Percentiles rank a stretch among this genome's conserved stretches.
These are phyloP conservation scores for Rhopilema esculentum DNA, from an alignment of 30 jellyfish, hydroid and myxozoan species.

Conservation along the genomic window DNA sequence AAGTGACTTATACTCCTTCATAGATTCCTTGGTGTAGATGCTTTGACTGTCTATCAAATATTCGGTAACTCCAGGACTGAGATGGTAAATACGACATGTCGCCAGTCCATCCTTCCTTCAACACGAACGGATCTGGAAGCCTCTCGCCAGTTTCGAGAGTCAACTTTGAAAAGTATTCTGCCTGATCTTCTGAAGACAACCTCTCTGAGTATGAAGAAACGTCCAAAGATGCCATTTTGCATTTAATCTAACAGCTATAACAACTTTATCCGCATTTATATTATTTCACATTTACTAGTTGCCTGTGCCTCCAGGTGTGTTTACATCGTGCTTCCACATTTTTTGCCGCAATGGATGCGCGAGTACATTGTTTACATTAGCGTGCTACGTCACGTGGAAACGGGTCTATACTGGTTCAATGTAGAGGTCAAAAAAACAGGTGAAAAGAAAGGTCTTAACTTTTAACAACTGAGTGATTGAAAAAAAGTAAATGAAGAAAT, in stretches of 20 bases:
- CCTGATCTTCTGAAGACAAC: not conserved
- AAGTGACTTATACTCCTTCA: constrained; percentile 36
- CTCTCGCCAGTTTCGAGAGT: constrained; percentile 12
- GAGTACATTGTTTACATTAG: not conserved
- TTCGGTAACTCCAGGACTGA: constrained; percentile 12
- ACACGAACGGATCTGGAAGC: constrained; percentile 23
- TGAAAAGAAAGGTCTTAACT: too few species aligned
- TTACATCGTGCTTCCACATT: not conserved
- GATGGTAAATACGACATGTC: constrained; percentile 13
- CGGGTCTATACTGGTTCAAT: not conserved
- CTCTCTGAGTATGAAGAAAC: not conserved
- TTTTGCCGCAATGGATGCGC: not conserved
- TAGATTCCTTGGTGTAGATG: constrained; percentile 44
- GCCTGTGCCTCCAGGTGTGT: not conserved
- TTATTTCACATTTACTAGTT: not conserved
- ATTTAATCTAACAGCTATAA: not conserved
- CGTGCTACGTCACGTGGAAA: not conserved
- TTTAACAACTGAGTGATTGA: too few species aligned
- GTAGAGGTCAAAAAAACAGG: too few species aligned
- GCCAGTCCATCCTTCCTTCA: constrained; percentile 7
- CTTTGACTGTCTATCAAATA: constrained; percentile 28
- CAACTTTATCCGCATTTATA: not conserved
- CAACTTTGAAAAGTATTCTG: constrained; percentile 11
- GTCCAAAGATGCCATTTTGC: not conserved
- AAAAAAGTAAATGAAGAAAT: too few species aligned